These are phyloP conservation scores for Pica pica DNA, from an alignment of 2,113 vertebrate genomes.

Conservation along the genomic window DNA sequence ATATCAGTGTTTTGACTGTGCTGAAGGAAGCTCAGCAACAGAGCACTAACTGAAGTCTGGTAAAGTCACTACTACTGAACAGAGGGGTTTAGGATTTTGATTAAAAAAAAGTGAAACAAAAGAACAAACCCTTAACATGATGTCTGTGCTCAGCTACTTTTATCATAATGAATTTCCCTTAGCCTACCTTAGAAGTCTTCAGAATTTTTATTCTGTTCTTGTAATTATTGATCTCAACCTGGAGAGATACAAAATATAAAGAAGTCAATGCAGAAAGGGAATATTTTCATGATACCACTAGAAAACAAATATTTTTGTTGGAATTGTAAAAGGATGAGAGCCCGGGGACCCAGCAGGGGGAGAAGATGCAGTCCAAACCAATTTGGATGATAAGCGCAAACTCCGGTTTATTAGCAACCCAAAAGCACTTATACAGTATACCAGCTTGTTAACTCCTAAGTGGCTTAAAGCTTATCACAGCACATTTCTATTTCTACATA, in stretches of 20 bases:
- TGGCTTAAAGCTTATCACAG: too few species aligned
- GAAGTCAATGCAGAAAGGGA: neutral
- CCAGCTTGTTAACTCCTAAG: too few species aligned
- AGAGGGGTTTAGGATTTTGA: neutral
- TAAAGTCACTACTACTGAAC: neutral
- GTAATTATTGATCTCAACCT: neutral
- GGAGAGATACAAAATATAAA: neutral
- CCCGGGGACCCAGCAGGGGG: too few species aligned
- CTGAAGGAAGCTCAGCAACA: neutral
- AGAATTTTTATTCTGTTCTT: neutral
- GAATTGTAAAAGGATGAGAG: too few species aligned
- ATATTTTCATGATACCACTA: neutral
- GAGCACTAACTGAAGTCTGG: neutral
- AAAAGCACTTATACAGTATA: too few species aligned
- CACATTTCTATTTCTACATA: too few species aligned
- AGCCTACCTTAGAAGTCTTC: neutral
- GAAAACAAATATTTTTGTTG: neutral
- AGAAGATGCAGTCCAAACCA: too few species aligned
- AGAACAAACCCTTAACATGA: neutral
- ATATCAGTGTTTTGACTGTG: neutral
- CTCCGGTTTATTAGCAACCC: too few species aligned
- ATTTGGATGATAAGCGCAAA: too few species aligned
- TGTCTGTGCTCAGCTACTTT: neutral
- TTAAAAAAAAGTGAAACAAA: neutral
- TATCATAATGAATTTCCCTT: neutral